These are phyloP conservation scores for Leptura quadrifasciata DNA, from an alignment of 2,888 invertebrate genomes.

Conservation along the genomic window DNA sequence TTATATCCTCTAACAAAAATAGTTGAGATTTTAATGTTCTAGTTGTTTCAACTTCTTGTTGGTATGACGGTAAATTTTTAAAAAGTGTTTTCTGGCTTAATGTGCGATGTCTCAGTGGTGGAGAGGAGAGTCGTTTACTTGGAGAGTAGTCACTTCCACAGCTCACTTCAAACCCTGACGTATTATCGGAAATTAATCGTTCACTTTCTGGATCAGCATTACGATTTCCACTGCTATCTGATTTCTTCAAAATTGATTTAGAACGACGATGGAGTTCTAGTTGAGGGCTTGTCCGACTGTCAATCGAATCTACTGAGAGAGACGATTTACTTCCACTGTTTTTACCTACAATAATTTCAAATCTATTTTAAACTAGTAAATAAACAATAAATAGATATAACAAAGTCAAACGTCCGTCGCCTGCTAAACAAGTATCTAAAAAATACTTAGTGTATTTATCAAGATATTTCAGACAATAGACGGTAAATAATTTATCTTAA, in stretches of 20 bases:
- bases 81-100: constrained; percentile 62
- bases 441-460: too few relatives aligned
- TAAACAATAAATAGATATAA: not conserved
- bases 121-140: constrained; percentile 69
- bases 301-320: constrained; percentile 82
- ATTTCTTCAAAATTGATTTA: constrained; percentile 87
- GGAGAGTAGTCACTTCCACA: constrained; percentile 71
- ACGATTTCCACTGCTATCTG: constrained; percentile 77
- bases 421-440: too few relatives aligned
- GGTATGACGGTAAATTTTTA: constrained; percentile 61
- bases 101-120: constrained; percentile 65
- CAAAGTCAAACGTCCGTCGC: too few relatives aligned
- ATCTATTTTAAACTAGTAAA: not conserved
- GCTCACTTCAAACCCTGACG: constrained; percentile 77
- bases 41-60: constrained; percentile 67
- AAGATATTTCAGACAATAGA: too few relatives aligned
- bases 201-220: constrained; percentile 84
- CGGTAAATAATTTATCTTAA: too few relatives aligned
- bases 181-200: constrained; percentile 82
- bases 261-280: constrained; percentile 81
- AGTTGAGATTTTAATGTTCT: constrained; percentile 71
- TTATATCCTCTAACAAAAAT: constrained; percentile 73
- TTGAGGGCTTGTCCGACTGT: constrained; percentile 78
- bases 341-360: constrained; percentile 69
- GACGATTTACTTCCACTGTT: constrained; percentile 81